Percentiles rank a stretch among this genome's conserved stretches.
Conservation (phyloP, 2,888 invertebrate species). For the Sinopyrophorus schimmeli region DNA sequence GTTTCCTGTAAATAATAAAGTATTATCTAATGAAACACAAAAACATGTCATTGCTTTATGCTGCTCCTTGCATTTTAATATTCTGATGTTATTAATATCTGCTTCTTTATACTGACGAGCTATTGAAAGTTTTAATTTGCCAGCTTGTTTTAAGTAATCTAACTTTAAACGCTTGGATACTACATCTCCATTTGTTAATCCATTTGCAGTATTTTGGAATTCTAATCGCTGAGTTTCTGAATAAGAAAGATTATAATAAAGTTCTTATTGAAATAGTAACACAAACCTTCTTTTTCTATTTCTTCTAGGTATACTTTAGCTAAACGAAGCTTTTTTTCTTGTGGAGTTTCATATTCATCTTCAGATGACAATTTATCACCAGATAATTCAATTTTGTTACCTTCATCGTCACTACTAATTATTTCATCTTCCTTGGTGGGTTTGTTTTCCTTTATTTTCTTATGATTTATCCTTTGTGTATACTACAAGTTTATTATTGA, state of each 20-base stretch:
- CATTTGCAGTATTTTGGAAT: conserved; percentile 59
- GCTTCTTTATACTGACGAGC: conserved; percentile 65
- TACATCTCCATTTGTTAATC: conserved; percentile 66
- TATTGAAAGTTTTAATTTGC: conserved; percentile 74
- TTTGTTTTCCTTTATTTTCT: conserved; percentile 3
- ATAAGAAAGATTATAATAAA: too few relatives aligned
- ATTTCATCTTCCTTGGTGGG: conserved; percentile 60
- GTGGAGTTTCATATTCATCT: conserved; percentile 78
- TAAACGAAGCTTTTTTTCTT: conserved; percentile 86
- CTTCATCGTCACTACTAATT: conserved; percentile 66
- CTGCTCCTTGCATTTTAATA: conserved; percentile 77
- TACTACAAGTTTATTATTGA: conserved; percentile 2
- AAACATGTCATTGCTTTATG: conserved; percentile 78
- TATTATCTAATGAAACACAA: conserved; percentile 73
- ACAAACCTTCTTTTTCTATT: conserved; percentile 73
- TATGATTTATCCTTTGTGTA: conserved; percentile 2
- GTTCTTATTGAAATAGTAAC: conserved; percentile 57
- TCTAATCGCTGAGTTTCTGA: conserved; percentile 69
- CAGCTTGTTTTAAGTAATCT: conserved; percentile 85
- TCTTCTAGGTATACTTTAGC: conserved; percentile 89
- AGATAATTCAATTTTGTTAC: conserved; percentile 59
- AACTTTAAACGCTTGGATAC: conserved; percentile 78
- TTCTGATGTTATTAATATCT: conserved; percentile 54
- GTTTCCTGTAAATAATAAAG: conserved; percentile 77
- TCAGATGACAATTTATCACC: conserved; percentile 55